Base-by-base conservation (phyloP, 2,113 vertebrate genomes). In the Phrynosoma platyrhinos region DNA sequence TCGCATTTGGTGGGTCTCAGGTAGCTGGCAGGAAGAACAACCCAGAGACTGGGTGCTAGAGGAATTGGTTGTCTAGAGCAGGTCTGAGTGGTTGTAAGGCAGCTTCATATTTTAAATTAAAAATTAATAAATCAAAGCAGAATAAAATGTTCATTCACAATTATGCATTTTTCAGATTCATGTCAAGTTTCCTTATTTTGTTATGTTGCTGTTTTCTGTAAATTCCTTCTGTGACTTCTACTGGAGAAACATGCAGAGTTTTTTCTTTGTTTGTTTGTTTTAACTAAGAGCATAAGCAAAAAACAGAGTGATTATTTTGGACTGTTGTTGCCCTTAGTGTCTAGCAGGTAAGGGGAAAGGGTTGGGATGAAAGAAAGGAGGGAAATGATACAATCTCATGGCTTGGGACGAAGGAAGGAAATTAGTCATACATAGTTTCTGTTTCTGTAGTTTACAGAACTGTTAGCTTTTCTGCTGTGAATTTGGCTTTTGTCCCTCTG, bases 391-490 rank as follows among this genome's bases (percentile, higher is more conserved):
- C 94, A 93, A 87, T 93, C 79, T 91, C 68, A 88, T 81, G 36
- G 40, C 91, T 93, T 84, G 89, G 90, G 90, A 94, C 88, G 90
- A 94, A 95, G 94, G 93, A 94, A 92, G 93, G 93, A 94, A 95
- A 82, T 95, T 95, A 93, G 91, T 95, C 93, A 93, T 91, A 66
- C 85, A 92, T 68, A 30, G 72, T 92, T 93, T 94, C 91, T 87
- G 84, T 92, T 92, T 87, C 87, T 91, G 77, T 66, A 83, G 86
- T 92, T 91, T 74, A 82, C 14, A 4, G 89, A 40, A 21, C 47
- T n/a, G 5, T 64, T 89, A 32, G 90, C 80, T 92, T 91, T 74
- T 93, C 85, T 93, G 32, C 86, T 90, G 5, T 87, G 89, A 83
- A 90, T 40, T 83, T 80, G 81, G 84, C 75, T 90, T 86, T 93